Evolutionary conservation across 2,888 invertebrate genomes (phyloP).

Genomic region (Dorcus parallelipipedus): DNA sequence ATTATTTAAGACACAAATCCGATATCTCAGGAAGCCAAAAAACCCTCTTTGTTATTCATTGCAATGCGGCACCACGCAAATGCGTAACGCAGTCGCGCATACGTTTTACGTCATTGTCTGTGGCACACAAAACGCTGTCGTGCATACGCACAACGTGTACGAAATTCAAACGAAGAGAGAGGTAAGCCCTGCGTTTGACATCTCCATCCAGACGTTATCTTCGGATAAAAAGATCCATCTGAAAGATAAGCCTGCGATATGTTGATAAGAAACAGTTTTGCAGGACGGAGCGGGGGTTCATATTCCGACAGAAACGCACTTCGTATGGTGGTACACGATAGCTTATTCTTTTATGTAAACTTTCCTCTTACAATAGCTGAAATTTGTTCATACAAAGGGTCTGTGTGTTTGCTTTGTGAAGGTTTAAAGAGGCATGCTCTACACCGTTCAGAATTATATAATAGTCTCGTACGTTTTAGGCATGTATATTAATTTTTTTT

Average conservation of each 20-base stretch:
- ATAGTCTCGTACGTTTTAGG: background rate
- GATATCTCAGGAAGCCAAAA: background rate
- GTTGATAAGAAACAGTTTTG: constrained; percentile 37
- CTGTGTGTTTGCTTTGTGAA: constrained; percentile 29
- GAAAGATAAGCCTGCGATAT: constrained; percentile 36
- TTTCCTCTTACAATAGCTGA: constrained; percentile 35
- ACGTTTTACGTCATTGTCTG: background rate
- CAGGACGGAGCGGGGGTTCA: constrained; percentile 25
- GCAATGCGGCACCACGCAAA: background rate
- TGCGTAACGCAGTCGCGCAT: background rate
- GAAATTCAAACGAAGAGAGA: constrained; percentile 13
- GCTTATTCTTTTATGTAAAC: constrained; percentile 37
- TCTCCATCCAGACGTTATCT: constrained; percentile 45
- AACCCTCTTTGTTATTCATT: background rate
- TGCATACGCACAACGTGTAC: background rate
- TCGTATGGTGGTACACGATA: constrained; percentile 4
- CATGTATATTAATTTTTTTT: constrained; percentile 1
- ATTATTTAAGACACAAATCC: too few relatives aligned
- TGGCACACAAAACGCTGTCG: background rate
- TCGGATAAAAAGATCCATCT: constrained; percentile 47
- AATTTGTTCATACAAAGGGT: constrained; percentile 37
- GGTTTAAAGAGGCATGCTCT: constrained; percentile 30
- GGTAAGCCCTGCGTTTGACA: constrained; percentile 44
- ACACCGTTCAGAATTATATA: constrained; percentile 7
- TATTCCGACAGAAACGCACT: constrained; percentile 26